phyloP scores from a whole-genome alignment of 2,113 vertebrate species.

The Orycteropus afer region DNA sequence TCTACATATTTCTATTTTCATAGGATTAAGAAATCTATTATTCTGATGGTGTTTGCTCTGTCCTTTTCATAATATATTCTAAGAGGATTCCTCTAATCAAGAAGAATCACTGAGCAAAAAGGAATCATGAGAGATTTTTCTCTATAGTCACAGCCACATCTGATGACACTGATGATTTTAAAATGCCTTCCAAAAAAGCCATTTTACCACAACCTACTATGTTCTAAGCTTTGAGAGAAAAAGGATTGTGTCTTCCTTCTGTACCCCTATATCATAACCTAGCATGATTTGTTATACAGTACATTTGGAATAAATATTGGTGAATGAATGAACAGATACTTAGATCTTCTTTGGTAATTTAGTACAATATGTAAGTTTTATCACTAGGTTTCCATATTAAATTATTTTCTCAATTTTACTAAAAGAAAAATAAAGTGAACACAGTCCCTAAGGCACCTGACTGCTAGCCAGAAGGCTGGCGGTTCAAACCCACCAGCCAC shows the following conservation, averaged over 20 bases:
- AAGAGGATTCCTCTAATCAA: background rate
- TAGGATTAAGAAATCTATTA: background rate
- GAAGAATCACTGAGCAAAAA: conserved; percentile 16
- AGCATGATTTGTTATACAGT: background rate
- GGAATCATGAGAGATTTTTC: background rate
- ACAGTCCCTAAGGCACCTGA: no score
- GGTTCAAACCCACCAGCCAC: no score
- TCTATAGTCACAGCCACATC: background rate
- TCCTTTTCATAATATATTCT: background rate
- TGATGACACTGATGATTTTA: background rate
- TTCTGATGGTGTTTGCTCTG: conserved; percentile 37
- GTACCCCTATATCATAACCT: background rate
- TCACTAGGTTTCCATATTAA: conserved; percentile 23
- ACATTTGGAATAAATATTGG: background rate
- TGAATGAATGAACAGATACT: background rate
- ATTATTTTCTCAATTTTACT: background rate
- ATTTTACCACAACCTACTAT: background rate
- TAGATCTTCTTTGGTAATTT: background rate
- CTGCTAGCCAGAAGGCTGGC: no score
- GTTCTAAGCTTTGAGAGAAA: background rate
- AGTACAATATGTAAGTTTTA: background rate
- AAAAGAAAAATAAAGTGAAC: background rate
- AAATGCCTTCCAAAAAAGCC: background rate
- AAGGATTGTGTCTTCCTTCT: background rate
- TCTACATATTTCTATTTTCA: background rate